Percentiles rank a stretch among this genome's conserved stretches.
Evolutionary conservation across 2,113 vertebrate species (phyloP).

Genomic region (Cettia cetti): DNA sequence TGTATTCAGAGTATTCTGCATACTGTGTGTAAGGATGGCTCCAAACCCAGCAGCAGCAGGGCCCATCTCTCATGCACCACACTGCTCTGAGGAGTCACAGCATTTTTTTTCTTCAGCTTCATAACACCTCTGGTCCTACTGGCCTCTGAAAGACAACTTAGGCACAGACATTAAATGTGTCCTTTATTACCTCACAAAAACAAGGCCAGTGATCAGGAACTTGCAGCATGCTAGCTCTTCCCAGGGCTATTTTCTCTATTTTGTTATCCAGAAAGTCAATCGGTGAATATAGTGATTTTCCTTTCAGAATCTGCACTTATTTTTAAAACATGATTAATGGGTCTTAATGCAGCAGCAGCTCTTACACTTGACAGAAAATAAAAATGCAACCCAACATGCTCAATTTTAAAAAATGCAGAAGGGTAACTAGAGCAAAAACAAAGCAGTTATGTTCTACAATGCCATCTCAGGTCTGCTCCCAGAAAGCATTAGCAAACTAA

Average conservation of each 20-base stretch:
- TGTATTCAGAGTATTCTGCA: neutral
- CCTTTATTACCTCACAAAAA: neutral
- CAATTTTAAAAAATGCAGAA: neutral
- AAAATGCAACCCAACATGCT: neutral
- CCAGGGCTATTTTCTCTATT: neutral
- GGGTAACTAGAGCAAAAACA: conserved; percentile 13
- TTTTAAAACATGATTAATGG: conserved; percentile 23
- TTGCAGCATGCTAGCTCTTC: neutral
- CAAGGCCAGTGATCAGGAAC: neutral
- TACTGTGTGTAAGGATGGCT: neutral
- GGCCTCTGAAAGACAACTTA: neutral
- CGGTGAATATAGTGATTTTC: neutral
- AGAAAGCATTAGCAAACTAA: neutral
- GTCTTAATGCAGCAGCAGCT: neutral
- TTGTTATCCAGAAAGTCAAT: neutral
- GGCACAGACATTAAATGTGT: neutral
- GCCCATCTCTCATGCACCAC: neutral
- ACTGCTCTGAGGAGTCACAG: neutral
- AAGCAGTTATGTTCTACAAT: neutral
- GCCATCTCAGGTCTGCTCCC: neutral
- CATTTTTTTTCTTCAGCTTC: neutral
- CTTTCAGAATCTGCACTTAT: neutral
- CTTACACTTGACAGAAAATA: conserved; percentile 6
- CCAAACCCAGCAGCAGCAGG: neutral
- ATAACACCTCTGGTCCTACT: neutral